Base-by-base conservation (phyloP, 2,113 vertebrate species). In the Amazona guildingii region DNA sequence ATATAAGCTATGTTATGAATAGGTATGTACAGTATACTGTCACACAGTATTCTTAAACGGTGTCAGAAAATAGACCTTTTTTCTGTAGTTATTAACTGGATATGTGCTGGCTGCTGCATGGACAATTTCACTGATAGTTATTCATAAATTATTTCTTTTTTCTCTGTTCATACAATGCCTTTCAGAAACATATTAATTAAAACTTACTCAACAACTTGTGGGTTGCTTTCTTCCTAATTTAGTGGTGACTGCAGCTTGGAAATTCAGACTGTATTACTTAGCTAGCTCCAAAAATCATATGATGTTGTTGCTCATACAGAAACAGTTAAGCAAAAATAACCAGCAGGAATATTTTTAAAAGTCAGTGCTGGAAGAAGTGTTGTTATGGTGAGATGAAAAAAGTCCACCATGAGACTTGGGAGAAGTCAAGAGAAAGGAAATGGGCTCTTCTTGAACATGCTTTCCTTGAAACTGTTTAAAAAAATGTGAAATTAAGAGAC, bases 291-390 rank as follows among this genome's bases (percentile, higher is more conserved):
- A 83, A 91, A 92, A 88, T 93, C 90, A 91, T 88, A 90, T 88
- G 94, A 95, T 92, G 52, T 25, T 91, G 28, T 95, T 95, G 61
- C 68, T 97, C 83, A 88, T 79, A 90, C 10, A 94, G 46, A 88
- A 94, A 75, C 43, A 55, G 73, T 90, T 90, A 57, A 84, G 94
- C 49, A 94, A 94, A 92, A 96, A 92, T 93, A 94, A 95, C 75
- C 43, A 86, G 18, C 61, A 44, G 48, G 55, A 90, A 78, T 63
- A 43, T 8, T 90, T 87, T 93, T 90, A 78, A 78, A 90, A 90
- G 57, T 77, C 72, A 92, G 11, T 79, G 43, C 78, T 93, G 63
- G 69, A 88, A 88, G 55, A 81, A 25, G 14, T 92, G 92, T 70
- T 68, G 27, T 64, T 84, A 46, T 33, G 13, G 51, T 81, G 33